These are phyloP conservation scores for Dendrocincla fuliginosa DNA, from an alignment of 2,797 vertebrate species.

Conservation along the genomic window DNA sequence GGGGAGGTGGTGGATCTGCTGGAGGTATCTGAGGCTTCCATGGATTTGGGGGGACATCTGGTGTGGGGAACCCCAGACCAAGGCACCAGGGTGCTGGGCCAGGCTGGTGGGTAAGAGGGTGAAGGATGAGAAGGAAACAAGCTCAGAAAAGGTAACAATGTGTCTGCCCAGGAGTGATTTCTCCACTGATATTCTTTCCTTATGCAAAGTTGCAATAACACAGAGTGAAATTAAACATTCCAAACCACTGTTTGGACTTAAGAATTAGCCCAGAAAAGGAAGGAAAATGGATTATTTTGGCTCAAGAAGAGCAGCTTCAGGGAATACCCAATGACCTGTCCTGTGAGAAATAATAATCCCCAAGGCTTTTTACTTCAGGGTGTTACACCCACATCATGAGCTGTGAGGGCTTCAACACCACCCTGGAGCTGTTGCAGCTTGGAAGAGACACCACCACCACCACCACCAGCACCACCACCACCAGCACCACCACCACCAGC, in stretches of 20 bases:
- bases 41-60: background rate
- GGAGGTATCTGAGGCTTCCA: background rate
- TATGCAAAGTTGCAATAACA: background rate
- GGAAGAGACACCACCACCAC: slow-evolving; percentile 15
- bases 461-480: slow-evolving; percentile 14
- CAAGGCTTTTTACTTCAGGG: slow-evolving; percentile 34
- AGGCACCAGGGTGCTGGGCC: background rate
- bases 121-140: background rate
- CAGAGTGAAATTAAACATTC: slow-evolving; percentile 4
- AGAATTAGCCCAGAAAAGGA: background rate
- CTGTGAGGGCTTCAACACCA: slow-evolving; percentile 38
- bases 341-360: slow-evolving; percentile 23
- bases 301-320: background rate
- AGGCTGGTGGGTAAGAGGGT: background rate
- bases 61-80: background rate
- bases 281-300: background rate
- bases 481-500: background rate
- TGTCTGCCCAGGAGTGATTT: background rate
- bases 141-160: too few relatives aligned
- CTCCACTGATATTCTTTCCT: background rate
- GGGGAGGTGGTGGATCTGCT: background rate
- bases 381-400: slow-evolving; percentile 28
- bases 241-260: background rate
- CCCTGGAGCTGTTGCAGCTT: slow-evolving; percentile 14
- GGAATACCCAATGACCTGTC: background rate